Percentiles rank a stretch among this genome's conserved stretches.
phyloP scores from a whole-genome alignment of 2,113 vertebrate genomes.

The Cottus gobio region DNA sequence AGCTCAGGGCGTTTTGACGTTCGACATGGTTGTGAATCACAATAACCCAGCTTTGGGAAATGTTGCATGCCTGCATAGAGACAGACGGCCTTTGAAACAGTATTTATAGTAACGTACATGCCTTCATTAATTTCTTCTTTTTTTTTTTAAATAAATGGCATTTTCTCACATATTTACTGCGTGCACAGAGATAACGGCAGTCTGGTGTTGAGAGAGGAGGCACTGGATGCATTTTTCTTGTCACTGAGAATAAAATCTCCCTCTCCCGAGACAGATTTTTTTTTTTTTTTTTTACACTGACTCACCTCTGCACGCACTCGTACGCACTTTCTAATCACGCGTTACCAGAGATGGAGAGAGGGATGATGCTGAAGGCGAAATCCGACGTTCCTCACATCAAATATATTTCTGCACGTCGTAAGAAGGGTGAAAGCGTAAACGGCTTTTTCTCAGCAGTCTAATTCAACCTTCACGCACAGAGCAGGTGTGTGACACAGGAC shows the following conservation, averaged over 20 bases:
- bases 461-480: conserved; percentile 12
- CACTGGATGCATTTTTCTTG: neutral
- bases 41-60: conserved; percentile 20
- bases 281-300: neutral
- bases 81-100: conserved; percentile 17
- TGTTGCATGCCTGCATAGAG: neutral
- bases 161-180: conserved; percentile 2
- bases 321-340: neutral
- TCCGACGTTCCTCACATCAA: neutral
- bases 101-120: neutral
- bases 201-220: conserved; percentile 9
- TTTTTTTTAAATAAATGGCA: too few relatives aligned
- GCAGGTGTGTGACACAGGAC: neutral
- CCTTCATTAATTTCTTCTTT: too few relatives aligned
- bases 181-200: neutral
- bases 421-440: neutral
- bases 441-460: neutral
- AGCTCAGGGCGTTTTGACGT: conserved; percentile 17
- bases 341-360: neutral
- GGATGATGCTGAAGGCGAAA: neutral
- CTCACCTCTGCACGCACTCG: neutral
- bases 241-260: neutral
- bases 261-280: neutral
- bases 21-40: neutral
- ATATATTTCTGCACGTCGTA: neutral